A percentile compares a stretch with the other conserved stretches of the same genome.
Conservation (phyloP, 2,888 invertebrate genomes). For the Drosophila dives region DNA sequence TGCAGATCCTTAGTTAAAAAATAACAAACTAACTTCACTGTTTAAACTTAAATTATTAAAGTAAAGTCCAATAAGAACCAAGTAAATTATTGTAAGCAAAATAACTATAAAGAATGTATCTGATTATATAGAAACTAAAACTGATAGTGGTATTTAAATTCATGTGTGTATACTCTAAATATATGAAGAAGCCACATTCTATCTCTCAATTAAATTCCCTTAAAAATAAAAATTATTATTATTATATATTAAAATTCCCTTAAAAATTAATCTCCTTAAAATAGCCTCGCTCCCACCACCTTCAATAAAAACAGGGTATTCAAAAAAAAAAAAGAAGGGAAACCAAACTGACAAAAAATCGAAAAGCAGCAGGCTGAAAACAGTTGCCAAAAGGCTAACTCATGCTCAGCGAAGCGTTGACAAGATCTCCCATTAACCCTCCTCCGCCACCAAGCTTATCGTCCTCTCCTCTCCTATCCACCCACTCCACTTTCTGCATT, state of each 20-base stretch:
- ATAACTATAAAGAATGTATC: neutral
- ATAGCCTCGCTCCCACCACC: neutral
- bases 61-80: neutral
- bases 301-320: neutral
- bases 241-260: neutral
- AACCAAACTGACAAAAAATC: constrained; percentile 8
- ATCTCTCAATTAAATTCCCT: neutral
- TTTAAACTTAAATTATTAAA: neutral
- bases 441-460: constrained; percentile 5
- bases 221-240: no score
- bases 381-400: constrained; percentile 51
- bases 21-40: neutral
- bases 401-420: constrained; percentile 73
- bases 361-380: constrained; percentile 21
- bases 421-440: constrained; percentile 52
- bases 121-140: neutral
- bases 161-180: neutral
- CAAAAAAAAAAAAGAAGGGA: neutral
- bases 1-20: no score
- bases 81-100: neutral
- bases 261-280: neutral
- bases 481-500: neutral
- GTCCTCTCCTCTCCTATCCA: constrained; percentile 2
- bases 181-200: neutral
- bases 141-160: neutral